A percentile compares a stretch with the other conserved stretches of the same genome.
Evolutionary conservation across 2,113 vertebrate species (phyloP).

Genomic region (Phyllopteryx taeniolatus): DNA sequence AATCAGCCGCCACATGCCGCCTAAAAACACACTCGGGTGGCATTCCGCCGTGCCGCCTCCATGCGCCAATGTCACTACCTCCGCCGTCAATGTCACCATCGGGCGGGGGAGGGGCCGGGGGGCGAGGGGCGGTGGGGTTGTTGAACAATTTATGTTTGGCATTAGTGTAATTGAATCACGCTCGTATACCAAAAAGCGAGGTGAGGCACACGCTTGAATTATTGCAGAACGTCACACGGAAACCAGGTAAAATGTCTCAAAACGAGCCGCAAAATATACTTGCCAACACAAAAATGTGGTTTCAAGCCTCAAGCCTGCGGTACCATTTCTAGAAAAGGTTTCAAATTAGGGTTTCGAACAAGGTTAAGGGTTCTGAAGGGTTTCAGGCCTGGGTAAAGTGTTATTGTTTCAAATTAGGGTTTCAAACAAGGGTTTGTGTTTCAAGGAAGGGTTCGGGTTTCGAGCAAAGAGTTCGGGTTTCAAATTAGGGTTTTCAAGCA

Average conservation of each 20-base stretch:
- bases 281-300: no score
- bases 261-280: neutral
- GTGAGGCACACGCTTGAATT: slow-evolving; percentile 53
- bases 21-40: slow-evolving; percentile 76
- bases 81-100: slow-evolving; percentile 67
- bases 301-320: slow-evolving; percentile 56
- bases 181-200: slow-evolving; percentile 68
- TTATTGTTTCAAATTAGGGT: no score
- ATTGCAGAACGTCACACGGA: neutral
- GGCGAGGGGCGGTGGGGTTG: slow-evolving; percentile 26
- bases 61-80: slow-evolving; percentile 71
- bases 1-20: slow-evolving; percentile 74
- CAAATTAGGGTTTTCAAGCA: neutral
- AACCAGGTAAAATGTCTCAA: neutral
- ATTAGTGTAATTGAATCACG: slow-evolving; percentile 72
- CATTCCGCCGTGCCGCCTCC: slow-evolving; percentile 62
- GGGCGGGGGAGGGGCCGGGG: slow-evolving; percentile 32
- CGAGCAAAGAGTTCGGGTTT: no score
- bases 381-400: no score
- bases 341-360: no score
- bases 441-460: no score
- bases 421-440: no score
- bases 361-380: no score
- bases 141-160: slow-evolving; percentile 72
- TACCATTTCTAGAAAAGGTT: slow-evolving; percentile 10